Conservation (phyloP, 2,797 vertebrate species). For the Cossypha caffra region DNA sequence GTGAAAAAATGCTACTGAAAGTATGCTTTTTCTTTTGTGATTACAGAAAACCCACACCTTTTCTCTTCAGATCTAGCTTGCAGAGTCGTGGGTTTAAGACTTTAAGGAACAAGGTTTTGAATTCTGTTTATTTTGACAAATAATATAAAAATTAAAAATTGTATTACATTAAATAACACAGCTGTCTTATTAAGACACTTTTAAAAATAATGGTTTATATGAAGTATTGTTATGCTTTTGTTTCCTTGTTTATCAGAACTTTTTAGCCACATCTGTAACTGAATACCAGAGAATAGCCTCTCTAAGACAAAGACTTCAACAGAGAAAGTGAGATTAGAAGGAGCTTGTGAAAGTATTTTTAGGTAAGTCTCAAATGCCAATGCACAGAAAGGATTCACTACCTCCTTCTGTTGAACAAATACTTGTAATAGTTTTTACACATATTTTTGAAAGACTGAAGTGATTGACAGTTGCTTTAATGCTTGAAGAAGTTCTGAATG, state of each 20-base stretch:
- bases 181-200: background rate
- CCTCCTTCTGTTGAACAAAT: background rate
- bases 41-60: background rate
- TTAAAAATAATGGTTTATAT: background rate
- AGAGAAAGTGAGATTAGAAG: background rate
- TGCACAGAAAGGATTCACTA: background rate
- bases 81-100: background rate
- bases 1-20: background rate
- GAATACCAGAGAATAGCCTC: background rate
- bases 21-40: background rate
- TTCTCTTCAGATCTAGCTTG: background rate
- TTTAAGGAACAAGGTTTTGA: background rate
- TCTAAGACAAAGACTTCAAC: background rate
- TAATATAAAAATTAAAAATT: background rate
- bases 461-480: conserved; percentile 73
- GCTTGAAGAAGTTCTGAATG: conserved; percentile 79
- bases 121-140: background rate
- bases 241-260: background rate
- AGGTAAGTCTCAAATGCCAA: conserved; percentile 38
- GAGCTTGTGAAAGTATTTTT: background rate
- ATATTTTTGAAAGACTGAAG: conserved; percentile 51
- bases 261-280: background rate
- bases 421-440: conserved; percentile 5
- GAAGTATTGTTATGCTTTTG: background rate
- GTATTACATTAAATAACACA: background rate